Conservation (phyloP, 2,888 invertebrate genomes). For the Pyrocoelia pectoralis region DNA sequence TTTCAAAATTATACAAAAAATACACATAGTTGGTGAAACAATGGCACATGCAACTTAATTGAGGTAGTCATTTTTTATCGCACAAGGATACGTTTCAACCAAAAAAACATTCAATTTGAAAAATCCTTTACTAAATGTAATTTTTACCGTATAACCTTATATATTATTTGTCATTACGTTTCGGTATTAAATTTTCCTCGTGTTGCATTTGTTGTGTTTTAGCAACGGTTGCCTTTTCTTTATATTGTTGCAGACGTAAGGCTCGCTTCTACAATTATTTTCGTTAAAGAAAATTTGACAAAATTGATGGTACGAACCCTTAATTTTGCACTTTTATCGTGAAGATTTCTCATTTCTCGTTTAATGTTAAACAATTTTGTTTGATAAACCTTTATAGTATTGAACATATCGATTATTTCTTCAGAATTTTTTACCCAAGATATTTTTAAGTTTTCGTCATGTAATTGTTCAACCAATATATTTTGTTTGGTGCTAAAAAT, state of each 20-base stretch:
- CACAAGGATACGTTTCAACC: too few relatives aligned
- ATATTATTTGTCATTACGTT: constrained; percentile 11
- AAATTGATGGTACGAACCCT: constrained; percentile 50
- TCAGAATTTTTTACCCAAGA: constrained; percentile 45
- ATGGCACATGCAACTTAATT: too few relatives aligned
- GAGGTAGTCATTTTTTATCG: too few relatives aligned
- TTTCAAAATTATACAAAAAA: too few relatives aligned
- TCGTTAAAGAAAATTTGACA: too few relatives aligned
- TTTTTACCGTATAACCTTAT: too few relatives aligned
- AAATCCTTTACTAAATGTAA: constrained; percentile 71
- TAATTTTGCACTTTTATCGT: constrained; percentile 58
- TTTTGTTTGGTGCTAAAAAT: constrained; percentile 44
- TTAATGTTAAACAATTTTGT: constrained; percentile 58
- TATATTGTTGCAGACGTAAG: constrained; percentile 56
- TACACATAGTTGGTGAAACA: too few relatives aligned
- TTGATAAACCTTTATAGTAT: constrained; percentile 57
- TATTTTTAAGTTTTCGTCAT: constrained; percentile 46
- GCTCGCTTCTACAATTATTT: constrained; percentile 56
- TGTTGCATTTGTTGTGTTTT: constrained; percentile 53
- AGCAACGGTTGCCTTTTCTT: constrained; percentile 57
- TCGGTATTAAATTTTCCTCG: constrained; percentile 53
- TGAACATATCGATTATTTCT: constrained; percentile 53
- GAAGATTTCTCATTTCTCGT: constrained; percentile 58
- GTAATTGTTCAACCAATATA: constrained; percentile 57
- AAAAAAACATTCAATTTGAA: constrained; percentile 82